Base-by-base conservation (phyloP, 2,888 invertebrate species). In the Cephalotes varians region DNA sequence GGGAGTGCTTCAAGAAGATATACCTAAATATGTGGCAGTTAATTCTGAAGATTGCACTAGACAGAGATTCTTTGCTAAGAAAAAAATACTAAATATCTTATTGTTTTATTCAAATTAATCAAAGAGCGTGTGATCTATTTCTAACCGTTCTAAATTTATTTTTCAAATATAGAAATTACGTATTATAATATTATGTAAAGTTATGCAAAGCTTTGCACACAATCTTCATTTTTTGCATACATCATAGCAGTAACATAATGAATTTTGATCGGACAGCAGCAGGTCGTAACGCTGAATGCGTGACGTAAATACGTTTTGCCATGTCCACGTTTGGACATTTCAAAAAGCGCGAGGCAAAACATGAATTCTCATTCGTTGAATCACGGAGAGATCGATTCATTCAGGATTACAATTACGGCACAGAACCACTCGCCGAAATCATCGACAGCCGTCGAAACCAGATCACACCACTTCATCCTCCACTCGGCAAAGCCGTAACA, bases 361-460 rank as follows among this genome's bases (percentile, higher is more conserved):
- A 12, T 31, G 15, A 77, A 69, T 69, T 56, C 31, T 69, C 62
- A 67, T 15, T 76, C 40, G 44, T 40, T 31, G 54, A 40, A 56
- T 76, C 44, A 31, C 31, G 10, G 21, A 34, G 44, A 18, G 77
- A 65, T 51, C 34, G 28, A 65, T 76, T 67, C 51, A 25, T 49
- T 37, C 56, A 31, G 31, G 31, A 18, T 69, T 69, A 69, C 69
- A 69, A 77, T 77, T 56, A 58, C 47, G 34, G 44, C 56, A 40
- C 31, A 10, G 40, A 76, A 40, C 54, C 40, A 71, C 71, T 40
- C 71, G 71, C 69, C 44, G 34, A 71, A 71, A 79, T 79, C 77
- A 77, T 77, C 56, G 69, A 77, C 77, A 69, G 56, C 69, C 77
- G 77, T 69, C 77, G 71, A 71, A 79, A 79, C 25, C 77, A 79